These are phyloP conservation scores for Ginglymostoma cirratum DNA, from an alignment of 2,113 vertebrate genomes.

Conservation along the genomic window DNA sequence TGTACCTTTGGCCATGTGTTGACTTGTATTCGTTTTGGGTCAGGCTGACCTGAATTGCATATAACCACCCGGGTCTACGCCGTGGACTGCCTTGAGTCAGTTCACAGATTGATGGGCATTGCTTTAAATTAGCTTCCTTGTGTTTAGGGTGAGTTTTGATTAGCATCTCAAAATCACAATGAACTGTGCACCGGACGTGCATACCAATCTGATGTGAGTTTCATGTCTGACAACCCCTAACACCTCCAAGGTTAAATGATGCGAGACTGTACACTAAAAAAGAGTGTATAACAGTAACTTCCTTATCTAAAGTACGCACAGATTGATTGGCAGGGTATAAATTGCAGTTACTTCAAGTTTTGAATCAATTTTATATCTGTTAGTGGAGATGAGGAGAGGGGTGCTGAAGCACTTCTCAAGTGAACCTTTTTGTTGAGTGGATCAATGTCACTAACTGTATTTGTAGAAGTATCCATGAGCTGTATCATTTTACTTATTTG, in stretches of 20 bases:
- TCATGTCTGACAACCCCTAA: not conserved
- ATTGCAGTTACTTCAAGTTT: not conserved
- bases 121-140: not conserved
- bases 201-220: not conserved
- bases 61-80: not conserved
- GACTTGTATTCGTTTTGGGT: not conserved
- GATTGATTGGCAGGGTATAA: not conserved
- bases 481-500: not conserved
- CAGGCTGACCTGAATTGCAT: slow-evolving; percentile 21
- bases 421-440: not conserved
- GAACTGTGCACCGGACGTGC: not conserved
- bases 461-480: not conserved
- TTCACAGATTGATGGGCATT: not conserved
- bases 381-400: not conserved
- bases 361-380: not conserved
- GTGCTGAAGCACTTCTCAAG: not conserved
- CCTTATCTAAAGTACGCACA: not conserved
- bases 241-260: not conserved
- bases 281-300: too few species aligned
- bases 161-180: not conserved
- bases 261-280: not conserved
- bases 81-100: not conserved
- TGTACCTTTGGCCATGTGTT: not conserved
- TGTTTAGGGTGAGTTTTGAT: not conserved
- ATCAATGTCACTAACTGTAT: not conserved